Evolutionary conservation across 2,797 vertebrate species (phyloP), one percentile per base, ranked within the genome.

Genomic region (Smutsia temminckii): DNA sequence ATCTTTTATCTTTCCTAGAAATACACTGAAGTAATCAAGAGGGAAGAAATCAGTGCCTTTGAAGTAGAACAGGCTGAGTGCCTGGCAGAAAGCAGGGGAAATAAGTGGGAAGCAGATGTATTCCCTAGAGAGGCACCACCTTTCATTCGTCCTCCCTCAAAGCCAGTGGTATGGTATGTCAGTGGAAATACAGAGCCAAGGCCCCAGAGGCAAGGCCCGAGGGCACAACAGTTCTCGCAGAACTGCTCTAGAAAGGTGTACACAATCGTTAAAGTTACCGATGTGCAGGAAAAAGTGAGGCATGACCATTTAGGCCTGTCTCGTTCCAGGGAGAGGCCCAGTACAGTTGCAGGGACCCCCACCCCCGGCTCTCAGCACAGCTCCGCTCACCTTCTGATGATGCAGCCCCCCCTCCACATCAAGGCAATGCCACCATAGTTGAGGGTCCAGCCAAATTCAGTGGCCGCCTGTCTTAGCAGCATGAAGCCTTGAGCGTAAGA

Each of bases 391-490:
- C 99, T 99, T 79, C 99, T 98, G 97, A 99, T 99, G 97, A 99
- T 99, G 98, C 99, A 99, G 97, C 99, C 99, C 59, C 99, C 99
- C 95, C 99, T 98, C 99, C 99, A 99, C 99, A 99, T 99, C 91
- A 99, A 98, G 27, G 99, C 99, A 20, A 99, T 99, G n/a, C 97
- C 99, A 0, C 99, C 99, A 0, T 99, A 99, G 98, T 99, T 99
- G 74, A 99, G 99, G 0, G 98, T 98, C 99, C 99, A 99, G 97
- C 98, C 98, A 51, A 99, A 99, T 91, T 99, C 99, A 25, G 98
- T 98, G 93, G 99, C 99, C 0, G 99, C 99, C 98, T 99, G 99
- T 42, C 99, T 98, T 85, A 99, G 98, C 88, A 99, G 98, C 99
- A 99, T 99, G 97, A 99, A 99, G 94, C 99, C 99, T 98, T 99